These are phyloP conservation scores for Reinhardtius hippoglossoides DNA, from an alignment of 2,113 vertebrate species.

Conservation along the genomic window DNA sequence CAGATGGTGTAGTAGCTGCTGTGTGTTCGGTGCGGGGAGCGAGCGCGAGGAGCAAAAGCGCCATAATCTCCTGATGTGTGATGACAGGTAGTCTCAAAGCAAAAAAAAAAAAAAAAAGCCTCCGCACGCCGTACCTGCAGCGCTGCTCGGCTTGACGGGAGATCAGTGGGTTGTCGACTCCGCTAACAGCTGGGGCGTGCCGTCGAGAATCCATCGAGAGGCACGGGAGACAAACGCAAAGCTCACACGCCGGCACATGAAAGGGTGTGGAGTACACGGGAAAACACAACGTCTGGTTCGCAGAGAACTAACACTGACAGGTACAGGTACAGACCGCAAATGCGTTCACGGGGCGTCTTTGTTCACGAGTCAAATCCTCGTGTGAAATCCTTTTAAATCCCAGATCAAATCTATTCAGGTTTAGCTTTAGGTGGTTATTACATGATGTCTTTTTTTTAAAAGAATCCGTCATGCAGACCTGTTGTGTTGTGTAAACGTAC, in stretches of 20 bases:
- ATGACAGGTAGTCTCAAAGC: conserved; percentile 82
- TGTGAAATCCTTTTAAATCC: background rate
- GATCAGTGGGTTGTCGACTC: conserved; percentile 79
- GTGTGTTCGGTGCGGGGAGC: conserved; percentile 16
- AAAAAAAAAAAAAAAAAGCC: conserved; percentile 38
- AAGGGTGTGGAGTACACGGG: conserved; percentile 25
- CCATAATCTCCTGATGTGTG: conserved; percentile 75
- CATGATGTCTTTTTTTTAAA: background rate
- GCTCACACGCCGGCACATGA: conserved; percentile 55
- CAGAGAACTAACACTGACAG: background rate
- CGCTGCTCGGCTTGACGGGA: conserved; percentile 68
- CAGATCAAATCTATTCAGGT: conserved; percentile 1
- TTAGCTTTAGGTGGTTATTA: background rate
- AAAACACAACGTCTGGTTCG: background rate
- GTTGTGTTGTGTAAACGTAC: background rate
- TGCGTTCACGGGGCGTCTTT: background rate
- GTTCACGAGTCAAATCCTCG: conserved; percentile 27
- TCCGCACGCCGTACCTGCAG: conserved; percentile 76
- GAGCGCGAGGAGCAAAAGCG: conserved; percentile 53
- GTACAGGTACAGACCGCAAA: conserved; percentile 21
- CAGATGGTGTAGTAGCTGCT: conserved; percentile 72
- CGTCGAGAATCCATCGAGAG: conserved; percentile 57
- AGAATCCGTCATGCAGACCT: background rate
- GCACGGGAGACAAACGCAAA: conserved; percentile 52
- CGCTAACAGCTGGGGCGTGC: conserved; percentile 65